Base-by-base conservation (phyloP, 2,888 invertebrate genomes). In the Lycaena phlaeas region DNA sequence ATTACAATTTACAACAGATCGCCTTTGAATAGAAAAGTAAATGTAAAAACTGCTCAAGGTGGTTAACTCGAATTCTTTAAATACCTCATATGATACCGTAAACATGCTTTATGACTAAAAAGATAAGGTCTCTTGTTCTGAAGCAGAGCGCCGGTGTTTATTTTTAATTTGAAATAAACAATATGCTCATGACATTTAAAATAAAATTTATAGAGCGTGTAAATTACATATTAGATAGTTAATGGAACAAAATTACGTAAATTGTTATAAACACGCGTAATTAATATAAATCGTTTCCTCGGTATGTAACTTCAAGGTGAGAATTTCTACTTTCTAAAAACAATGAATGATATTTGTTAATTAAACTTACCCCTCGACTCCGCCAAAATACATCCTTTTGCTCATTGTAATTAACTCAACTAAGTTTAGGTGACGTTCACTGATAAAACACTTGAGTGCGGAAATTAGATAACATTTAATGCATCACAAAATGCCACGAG, bases 301-400 rank as follows among this genome's bases (percentile, higher is more conserved):
- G 22, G 9, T 22, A 52, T 68, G 64, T 59, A 57, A 61, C 64
- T 63, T 62, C 78, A 81, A 81, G 77, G 78, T 60, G 49, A 68
- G 49, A 67, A 71, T 74, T 78, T 77, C 71, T 63, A 77, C 79
- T 79, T 72, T 79, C 71, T 48, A 52, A 45, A 49, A 50, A 27
- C 30, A 40, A 40, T 31, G 10, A 7, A n/a, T n/a, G n/a, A n/a
- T n/a, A n/a, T n/a, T n/a, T n/a, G n/a, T n/a, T n/a, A n/a, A 38
- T 37, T 18, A 27, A 26, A 64, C 78, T 67, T 47, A 82, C 82
- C 82, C 82, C 61, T 82, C 82, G 17, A 81, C 71, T 27, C 82
- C 82, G 31, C 78, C 82, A 46, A 79, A 82, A 61, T 66, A 77
- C 72, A 57, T 61, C 38, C 44, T 46, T 15, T 43, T 43, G 38